Percentiles rank a stretch among this genome's conserved stretches.
phyloP scores from a whole-genome alignment of 2,113 vertebrate species.

The Gyps fulvus region DNA sequence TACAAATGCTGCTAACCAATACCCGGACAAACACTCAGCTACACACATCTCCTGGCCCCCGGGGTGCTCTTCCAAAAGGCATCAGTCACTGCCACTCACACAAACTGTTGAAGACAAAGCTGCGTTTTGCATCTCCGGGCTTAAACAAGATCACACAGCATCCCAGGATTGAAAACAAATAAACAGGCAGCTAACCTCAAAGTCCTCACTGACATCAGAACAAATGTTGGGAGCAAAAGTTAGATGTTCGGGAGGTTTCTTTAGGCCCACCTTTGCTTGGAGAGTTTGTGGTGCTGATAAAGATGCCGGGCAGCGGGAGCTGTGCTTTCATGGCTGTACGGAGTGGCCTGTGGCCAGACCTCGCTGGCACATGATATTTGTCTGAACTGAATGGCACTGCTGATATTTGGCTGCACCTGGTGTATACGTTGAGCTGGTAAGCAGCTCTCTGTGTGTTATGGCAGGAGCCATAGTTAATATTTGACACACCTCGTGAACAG shows the following conservation, averaged over 20 bases:
- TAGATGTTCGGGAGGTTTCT: not conserved
- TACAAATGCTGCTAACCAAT: slow-evolving; percentile 1
- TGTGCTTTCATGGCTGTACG: not conserved
- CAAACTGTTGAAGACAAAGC: slow-evolving; percentile 3
- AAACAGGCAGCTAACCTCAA: slow-evolving; percentile 43
- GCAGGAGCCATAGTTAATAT: not conserved
- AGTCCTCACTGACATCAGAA: not conserved
- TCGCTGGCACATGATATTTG: fast-evolving
- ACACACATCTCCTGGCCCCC: not conserved
- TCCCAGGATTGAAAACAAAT: slow-evolving; percentile 16
- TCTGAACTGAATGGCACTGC: not conserved
- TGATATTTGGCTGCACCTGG: not conserved
- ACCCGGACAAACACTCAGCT: not conserved
- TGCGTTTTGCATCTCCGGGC: not conserved
- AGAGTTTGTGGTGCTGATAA: not conserved
- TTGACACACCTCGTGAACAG: not conserved
- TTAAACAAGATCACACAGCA: slow-evolving; percentile 28
- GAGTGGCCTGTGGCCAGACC: not conserved
- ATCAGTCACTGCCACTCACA: slow-evolving; percentile 43
- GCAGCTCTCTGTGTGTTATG: not conserved
- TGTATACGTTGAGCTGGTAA: not conserved
- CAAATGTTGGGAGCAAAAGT: slow-evolving; percentile 10
- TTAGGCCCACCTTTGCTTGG: not conserved
- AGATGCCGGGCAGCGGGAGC: not conserved
- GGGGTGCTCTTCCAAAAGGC: slow-evolving; percentile 35